Conservation (phyloP, 2,113 vertebrate genomes). For the Leptocoma aspasia region DNA sequence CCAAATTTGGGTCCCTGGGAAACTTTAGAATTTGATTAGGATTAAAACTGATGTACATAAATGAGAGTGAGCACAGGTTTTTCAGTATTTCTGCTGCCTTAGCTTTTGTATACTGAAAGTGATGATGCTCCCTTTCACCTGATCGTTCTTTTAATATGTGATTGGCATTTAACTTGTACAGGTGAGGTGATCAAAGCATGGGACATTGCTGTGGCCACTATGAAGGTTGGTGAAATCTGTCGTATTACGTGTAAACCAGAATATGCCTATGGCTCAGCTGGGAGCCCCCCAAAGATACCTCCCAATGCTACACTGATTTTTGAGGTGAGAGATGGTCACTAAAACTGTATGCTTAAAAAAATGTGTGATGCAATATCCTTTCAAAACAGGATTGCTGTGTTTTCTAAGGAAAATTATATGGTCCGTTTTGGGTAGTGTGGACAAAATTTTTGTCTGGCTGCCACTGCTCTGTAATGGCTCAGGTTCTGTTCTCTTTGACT, state of each 20-base stretch:
- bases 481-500: background rate
- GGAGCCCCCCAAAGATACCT: constrained; percentile 95
- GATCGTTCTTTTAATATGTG: background rate
- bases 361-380: background rate
- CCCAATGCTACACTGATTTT: constrained; percentile 89
- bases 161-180: constrained; percentile 40
- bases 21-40: background rate
- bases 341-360: background rate
- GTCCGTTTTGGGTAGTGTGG: background rate
- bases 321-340: constrained; percentile 69
- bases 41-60: background rate
- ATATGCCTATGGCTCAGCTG: constrained; percentile 92
- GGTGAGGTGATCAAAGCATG: constrained; percentile 97
- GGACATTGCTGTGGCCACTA: constrained; percentile 93
- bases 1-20: background rate
- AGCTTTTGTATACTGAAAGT: background rate
- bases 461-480: background rate
- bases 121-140: background rate
- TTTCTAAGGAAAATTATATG: background rate
- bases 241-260: constrained; percentile 91
- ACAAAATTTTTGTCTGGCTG: background rate
- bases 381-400: background rate
- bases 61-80: background rate
- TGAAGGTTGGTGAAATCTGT: constrained; percentile 91
- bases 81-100: background rate